phyloP scores from a whole-genome alignment of 2,797 vertebrate genomes.

The Sebastiscus tertius region DNA sequence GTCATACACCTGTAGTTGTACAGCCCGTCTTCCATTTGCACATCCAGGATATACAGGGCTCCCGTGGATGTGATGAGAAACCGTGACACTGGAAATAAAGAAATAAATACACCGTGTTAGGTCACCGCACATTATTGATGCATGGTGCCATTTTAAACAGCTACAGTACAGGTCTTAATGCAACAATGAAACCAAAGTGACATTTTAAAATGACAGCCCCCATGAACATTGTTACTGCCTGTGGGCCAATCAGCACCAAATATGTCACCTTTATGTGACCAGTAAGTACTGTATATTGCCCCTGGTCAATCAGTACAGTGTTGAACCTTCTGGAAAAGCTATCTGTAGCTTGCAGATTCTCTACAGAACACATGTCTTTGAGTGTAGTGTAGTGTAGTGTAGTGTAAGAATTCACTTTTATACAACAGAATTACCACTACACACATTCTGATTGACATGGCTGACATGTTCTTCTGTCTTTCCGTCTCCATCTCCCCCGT shows the following conservation, averaged over 20 bases:
- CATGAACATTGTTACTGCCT: neutral
- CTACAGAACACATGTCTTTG: neutral
- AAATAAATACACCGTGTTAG: neutral
- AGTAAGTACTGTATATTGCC: neutral
- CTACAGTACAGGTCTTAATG: neutral
- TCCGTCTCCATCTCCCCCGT: neutral
- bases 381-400: neutral
- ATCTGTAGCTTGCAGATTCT: neutral
- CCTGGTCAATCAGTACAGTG: neutral
- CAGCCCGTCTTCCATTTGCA: constrained; percentile 98
- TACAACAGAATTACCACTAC: neutral
- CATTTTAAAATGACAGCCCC: neutral
- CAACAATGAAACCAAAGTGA: neutral
- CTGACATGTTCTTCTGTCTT: too few relatives aligned
- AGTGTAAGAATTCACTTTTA: neutral
- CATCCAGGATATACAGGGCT: constrained; percentile 99
- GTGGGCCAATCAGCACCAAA: neutral
- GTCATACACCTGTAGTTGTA: constrained; percentile 99
- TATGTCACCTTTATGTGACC: constrained; percentile 1
- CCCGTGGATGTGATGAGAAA: constrained; percentile 99
- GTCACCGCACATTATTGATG: neutral
- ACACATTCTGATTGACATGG: neutral
- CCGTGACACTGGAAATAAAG: constrained; percentile 83
- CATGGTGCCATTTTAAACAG: neutral
- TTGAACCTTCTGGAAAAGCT: neutral